Base-by-base conservation (phyloP, 1,140 invertebrate species). In the Cataglyphis hispanica region DNA sequence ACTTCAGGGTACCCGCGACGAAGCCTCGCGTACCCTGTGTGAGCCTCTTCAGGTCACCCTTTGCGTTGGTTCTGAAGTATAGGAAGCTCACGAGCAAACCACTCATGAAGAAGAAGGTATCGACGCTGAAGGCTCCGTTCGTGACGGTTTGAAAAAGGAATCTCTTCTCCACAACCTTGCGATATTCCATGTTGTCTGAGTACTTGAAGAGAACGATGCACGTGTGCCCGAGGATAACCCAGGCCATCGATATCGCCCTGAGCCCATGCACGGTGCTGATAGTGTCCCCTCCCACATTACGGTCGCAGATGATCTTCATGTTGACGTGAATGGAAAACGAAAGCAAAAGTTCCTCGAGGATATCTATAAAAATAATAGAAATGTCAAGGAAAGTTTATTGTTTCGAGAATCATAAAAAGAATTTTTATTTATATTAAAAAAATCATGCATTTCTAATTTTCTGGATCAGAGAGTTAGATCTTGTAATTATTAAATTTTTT, bases 211-310 rank as follows among this genome's bases (percentile, higher is more conserved):
- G 96, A 69, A 97, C 96, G 92, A 98, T 98, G 95, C 97, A 98
- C 0, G 98, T 98, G 93, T 99, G 98, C 0, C 98, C 98, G 2
- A 99, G 96, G 63, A 99, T 98, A 0, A 99, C 98, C 98, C 98
- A 99, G 8, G 97, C 97, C 98, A 99, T 98, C 87, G 98, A 98
- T 56, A 99, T 96, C 0, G 97, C 97, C 5, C 98, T 95, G 0
- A 98, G 94, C 1, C 98, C 98, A 89, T 98, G 98, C 50, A 98
- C 96, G 8, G 97, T 97, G 67, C 97, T 96, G 75, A 98, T 97
- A 0, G 97, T 98, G 90, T 98, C 98, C 7, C 96, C 96, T 4
- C 97, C 97, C 10, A 98, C 97, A 7, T 96, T 96, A 81, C 96
- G 95, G 92, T 98, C 97, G 91, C 97, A 97, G 88, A 98, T 98